Base-by-base conservation (phyloP, 2,797 vertebrate species). In the Malurus leucopterus region DNA sequence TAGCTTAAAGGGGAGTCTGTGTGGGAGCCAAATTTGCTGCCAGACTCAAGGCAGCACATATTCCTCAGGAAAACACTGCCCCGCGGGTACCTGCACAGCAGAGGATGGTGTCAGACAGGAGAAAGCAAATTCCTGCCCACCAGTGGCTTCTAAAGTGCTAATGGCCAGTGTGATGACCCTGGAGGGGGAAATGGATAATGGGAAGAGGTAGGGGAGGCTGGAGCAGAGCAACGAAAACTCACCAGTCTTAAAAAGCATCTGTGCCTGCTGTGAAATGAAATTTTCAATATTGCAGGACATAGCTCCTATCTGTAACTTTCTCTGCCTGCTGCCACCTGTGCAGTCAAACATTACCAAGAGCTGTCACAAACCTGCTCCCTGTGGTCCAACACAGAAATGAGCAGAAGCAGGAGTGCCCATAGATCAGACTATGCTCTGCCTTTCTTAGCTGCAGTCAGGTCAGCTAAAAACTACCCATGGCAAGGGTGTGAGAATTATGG, bases 241-340 rank as follows among this genome's bases (percentile, higher is more conserved):
- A 41, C 6, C 41, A 59, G 61, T 8, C 41, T 82, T 70, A 55
- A 69, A 90, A 84, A 89, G 64, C 72, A 70, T 53, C 81, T 79
- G 64, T 82, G n/a, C 87, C 84, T 70, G 72, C 79, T 89, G 82
- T 79, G 85, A 92, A 90, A 76, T 46, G n/a, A 87, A 70, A 63
- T 76, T 55, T 47, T 27, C 58, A 74, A 64, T 72, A 69, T 27
- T 4, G 21, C 30, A 69, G 73, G 64, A 73, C n/a, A n/a, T 16
- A 29, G 43, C 54, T 84, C 26, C 46, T 51, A 30, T 27, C 53
- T 54, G 41, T 59, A 84, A 30, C 41, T 41, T 61, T 53, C 50
- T 21, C 91, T 74, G 78, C 59, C 16, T 69, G 47, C 63, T 40
- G 2, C 41, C 44, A 40, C 47, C 47, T 40, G 15, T 0, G 3